Percentiles rank a stretch among this genome's conserved stretches.
phyloP scores from a whole-genome alignment of 1,140 invertebrate species.

The Acromyrmex heyeri region DNA sequence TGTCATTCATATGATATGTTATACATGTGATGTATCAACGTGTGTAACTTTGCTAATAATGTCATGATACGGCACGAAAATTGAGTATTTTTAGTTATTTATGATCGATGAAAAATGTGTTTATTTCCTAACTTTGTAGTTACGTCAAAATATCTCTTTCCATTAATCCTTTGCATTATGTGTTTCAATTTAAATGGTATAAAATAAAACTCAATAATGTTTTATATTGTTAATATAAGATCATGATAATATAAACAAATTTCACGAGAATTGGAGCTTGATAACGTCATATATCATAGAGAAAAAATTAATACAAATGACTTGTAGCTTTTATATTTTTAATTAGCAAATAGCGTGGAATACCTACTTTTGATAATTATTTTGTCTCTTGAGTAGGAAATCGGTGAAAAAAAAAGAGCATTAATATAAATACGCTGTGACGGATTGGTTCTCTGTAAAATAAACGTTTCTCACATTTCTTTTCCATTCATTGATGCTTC shows the following conservation, averaged over 20 bases:
- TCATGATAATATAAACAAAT: not conserved
- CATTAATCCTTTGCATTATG: no score
- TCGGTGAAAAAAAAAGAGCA: not conserved
- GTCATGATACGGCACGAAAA: not conserved
- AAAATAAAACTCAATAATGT: not conserved
- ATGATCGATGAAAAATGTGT: not conserved
- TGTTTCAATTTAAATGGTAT: not conserved
- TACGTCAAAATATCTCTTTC: not conserved
- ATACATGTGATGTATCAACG: constrained; percentile 8
- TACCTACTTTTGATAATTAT: not conserved
- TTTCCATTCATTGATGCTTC: constrained; percentile 34
- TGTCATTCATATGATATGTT: constrained; percentile 15
- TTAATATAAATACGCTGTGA: not conserved
- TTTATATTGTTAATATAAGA: not conserved
- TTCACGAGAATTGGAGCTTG: not conserved
- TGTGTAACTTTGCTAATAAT: not conserved
- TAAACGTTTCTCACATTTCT: constrained; percentile 16
- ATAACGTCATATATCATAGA: not conserved
- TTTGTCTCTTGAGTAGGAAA: not conserved
- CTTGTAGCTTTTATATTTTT: not conserved
- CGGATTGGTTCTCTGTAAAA: not conserved
- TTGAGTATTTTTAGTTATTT: not conserved
- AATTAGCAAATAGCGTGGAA: not conserved
- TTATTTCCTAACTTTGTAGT: not conserved
- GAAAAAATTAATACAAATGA: not conserved